Percentiles rank a stretch among this genome's conserved stretches.
phyloP scores from a whole-genome alignment of 2,797 vertebrate genomes.

The Sparidentex hasta region DNA sequence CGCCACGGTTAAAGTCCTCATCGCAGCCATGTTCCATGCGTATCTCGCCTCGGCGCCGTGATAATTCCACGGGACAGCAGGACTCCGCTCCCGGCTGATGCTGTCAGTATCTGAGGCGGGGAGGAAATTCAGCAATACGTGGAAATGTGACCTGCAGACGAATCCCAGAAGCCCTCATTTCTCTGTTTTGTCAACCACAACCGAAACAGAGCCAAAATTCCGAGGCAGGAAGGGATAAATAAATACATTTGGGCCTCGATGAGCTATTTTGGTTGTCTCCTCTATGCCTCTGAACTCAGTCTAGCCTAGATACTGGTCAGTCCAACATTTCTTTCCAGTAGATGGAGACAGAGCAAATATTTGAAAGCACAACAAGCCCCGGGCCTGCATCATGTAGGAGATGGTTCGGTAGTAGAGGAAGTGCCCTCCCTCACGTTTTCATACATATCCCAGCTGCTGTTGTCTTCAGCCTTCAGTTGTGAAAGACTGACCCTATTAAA shows the following conservation, averaged over 20 bases:
- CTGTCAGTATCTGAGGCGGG: constrained; percentile 66
- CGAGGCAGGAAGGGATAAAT: constrained; percentile 28
- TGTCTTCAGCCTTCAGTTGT: constrained; percentile 16
- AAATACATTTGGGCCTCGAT: constrained; percentile 51
- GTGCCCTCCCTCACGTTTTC: constrained; percentile 20
- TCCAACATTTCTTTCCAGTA: constrained; percentile 66
- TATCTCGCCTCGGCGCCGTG: constrained; percentile 66
- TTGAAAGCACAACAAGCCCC: constrained; percentile 52
- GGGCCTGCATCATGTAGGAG: constrained; percentile 39
- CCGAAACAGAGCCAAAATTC: constrained; percentile 35
- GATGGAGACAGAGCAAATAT: constrained; percentile 82
- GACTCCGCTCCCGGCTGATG: constrained; percentile 63
- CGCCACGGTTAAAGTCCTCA: constrained; percentile 92
- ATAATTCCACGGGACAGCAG: constrained; percentile 76
- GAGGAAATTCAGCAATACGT: constrained; percentile 57
- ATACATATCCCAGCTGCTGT: constrained; percentile 14
- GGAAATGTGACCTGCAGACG: constrained; percentile 47
- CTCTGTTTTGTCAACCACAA: constrained; percentile 27
- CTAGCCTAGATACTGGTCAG: constrained; percentile 73
- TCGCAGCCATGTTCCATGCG: constrained; percentile 91
- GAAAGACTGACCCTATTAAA: constrained; percentile 13
- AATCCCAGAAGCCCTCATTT: constrained; percentile 50
- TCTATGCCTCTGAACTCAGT: constrained; percentile 72
- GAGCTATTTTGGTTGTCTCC: constrained; percentile 75
- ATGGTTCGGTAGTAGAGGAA: constrained; percentile 38